phyloP scores from a whole-genome alignment of 2,888 invertebrate genomes.

The Mactromeris polynyma region DNA sequence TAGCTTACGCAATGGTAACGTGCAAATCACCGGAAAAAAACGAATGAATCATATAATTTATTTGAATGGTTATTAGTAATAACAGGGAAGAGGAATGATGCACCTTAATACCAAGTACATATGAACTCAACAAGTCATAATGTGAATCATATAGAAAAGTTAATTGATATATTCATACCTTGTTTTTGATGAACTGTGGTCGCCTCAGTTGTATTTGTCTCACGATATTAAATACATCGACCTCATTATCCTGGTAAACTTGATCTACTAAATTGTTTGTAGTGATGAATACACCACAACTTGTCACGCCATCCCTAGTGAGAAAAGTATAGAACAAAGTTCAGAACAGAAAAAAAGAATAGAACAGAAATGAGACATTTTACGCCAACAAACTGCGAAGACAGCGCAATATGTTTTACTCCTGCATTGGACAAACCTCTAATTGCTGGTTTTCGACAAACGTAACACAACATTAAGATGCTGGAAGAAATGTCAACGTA shows the following conservation, averaged over 20 bases:
- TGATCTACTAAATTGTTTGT: slow-evolving; percentile 71
- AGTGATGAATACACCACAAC: slow-evolving; percentile 70
- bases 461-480: too few relatives aligned
- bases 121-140: neutral
- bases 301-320: slow-evolving; percentile 72
- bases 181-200: slow-evolving; percentile 68
- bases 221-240: slow-evolving; percentile 73
- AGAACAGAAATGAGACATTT: neutral
- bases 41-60: neutral
- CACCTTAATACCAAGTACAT: neutral
- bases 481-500: too few relatives aligned
- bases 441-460: too few relatives aligned
- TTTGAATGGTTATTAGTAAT: neutral
- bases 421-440: too few relatives aligned
- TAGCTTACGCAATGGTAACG: neutral
- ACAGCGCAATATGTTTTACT: too few relatives aligned
- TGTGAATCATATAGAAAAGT: neutral
- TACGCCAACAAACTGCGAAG: neutral
- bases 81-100: neutral
- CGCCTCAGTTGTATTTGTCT: slow-evolving; percentile 69
- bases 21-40: neutral
- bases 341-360: neutral
- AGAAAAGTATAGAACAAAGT: slow-evolving; percentile 9
- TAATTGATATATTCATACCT: slow-evolving; percentile 48
- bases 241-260: slow-evolving; percentile 65